Percentiles rank a stretch among this genome's conserved stretches.
Evolutionary conservation across 2,888 invertebrate genomes (phyloP).

Genomic region (Synergus itoensis): DNA sequence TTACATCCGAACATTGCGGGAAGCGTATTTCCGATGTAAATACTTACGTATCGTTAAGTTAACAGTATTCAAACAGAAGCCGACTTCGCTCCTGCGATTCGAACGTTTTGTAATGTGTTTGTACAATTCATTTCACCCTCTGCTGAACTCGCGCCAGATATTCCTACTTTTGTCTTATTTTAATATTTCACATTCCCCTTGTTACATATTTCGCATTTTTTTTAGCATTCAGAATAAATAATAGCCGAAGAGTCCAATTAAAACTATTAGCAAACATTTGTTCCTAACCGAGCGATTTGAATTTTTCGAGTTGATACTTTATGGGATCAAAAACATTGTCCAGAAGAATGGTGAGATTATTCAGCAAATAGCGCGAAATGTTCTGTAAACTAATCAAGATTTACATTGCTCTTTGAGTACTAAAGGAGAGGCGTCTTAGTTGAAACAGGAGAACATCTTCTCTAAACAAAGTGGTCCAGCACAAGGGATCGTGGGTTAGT

Average conservation of each 20-base stretch:
- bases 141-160: background rate
- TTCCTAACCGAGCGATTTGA: no score
- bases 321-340: background rate
- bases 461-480: conserved; percentile 8
- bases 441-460: background rate
- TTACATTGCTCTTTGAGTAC: background rate
- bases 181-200: background rate
- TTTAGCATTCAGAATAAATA: no score
- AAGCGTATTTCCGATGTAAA: conserved; percentile 65
- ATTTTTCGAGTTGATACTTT: no score
- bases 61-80: conserved; percentile 69
- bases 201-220: background rate
- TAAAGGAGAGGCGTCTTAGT: background rate
- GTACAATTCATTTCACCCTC: conserved; percentile 19
- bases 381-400: background rate
- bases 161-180: background rate
- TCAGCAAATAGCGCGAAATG: background rate
- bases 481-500: conserved; percentile 34
- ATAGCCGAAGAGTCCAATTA: no score
- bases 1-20: conserved; percentile 58
- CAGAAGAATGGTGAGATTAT: background rate
- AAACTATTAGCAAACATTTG: no score
- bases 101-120: conserved; percentile 38
- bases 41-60: conserved; percentile 70
- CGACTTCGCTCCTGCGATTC: conserved; percentile 45